Percentiles rank a stretch among this genome's conserved stretches.
Evolutionary conservation across 1,140 invertebrate species (phyloP).

Genomic region (Vanessa tameamea): DNA sequence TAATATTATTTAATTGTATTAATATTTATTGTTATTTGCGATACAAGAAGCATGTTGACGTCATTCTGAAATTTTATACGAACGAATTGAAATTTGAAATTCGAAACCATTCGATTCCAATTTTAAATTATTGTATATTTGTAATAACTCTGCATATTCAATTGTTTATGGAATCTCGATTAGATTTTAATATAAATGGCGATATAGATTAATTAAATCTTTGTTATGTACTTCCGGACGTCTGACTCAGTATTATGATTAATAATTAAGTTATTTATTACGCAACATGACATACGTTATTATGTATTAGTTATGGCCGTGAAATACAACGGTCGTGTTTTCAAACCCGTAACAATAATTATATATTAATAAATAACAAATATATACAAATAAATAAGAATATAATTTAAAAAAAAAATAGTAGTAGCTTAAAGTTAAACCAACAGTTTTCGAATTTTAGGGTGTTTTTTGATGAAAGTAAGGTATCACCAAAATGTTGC

Average conservation of each 20-base stretch:
- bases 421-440: no score
- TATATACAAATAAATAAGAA: neutral
- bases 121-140: neutral
- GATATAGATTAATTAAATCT: neutral
- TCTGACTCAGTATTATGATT: conserved; percentile 25
- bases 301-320: conserved; percentile 30
- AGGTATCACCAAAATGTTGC: no score
- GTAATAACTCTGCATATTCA: neutral
- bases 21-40: neutral
- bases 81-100: neutral
- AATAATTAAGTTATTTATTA: conserved; percentile 31
- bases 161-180: neutral
- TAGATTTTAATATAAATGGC: neutral
- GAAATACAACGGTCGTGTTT: conserved; percentile 21
- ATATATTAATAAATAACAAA: conserved; percentile 3
- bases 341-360: conserved; percentile 20
- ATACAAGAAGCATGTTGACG: neutral
- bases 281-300: conserved; percentile 10
- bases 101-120: neutral
- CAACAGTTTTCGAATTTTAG: no score
- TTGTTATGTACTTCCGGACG: conserved; percentile 19
- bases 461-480: no score
- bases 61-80: neutral
- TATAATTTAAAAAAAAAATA: neutral
- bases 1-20: neutral